Evolutionary conservation across 2,888 invertebrate species (phyloP).

Genomic region (Thymelicus sylvestris): DNA sequence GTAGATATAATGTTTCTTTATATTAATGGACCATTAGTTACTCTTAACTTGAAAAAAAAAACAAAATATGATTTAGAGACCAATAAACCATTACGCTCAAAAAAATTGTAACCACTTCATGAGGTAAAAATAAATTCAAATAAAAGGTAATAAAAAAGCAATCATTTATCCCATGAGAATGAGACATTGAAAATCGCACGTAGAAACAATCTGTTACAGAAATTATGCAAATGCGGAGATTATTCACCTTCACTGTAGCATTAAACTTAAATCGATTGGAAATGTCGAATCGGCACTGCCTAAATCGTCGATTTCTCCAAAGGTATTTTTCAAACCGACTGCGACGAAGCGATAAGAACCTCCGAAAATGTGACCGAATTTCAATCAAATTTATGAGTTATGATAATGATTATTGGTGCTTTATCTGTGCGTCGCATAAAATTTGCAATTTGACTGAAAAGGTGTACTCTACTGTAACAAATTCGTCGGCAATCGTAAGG

Average conservation of each 20-base stretch:
- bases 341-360: slow-evolving; percentile 78
- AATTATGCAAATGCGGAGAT: slow-evolving; percentile 68
- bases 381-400: slow-evolving; percentile 84
- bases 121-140: slow-evolving; percentile 11
- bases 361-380: slow-evolving; percentile 81
- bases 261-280: slow-evolving; percentile 81
- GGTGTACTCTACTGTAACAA: slow-evolving; percentile 82
- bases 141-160: slow-evolving; percentile 27
- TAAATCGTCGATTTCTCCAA: slow-evolving; percentile 63
- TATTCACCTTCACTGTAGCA: slow-evolving; percentile 75
- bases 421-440: slow-evolving; percentile 78
- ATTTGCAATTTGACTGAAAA: slow-evolving; percentile 82
- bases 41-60: no score
- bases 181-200: slow-evolving; percentile 35
- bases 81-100: background rate
- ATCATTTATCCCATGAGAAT: slow-evolving; percentile 22
- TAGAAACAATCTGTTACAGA: slow-evolving; percentile 33
- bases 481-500: slow-evolving; percentile 80
- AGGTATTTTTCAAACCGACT: slow-evolving; percentile 82
- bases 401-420: slow-evolving; percentile 83
- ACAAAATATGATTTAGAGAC: no score
- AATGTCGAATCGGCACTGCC: slow-evolving; percentile 65
- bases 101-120: background rate
- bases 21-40: no score
- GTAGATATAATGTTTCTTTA: no score